Base-by-base conservation (phyloP, 2,797 vertebrate species). In the Eurystomus glaucurus region DNA sequence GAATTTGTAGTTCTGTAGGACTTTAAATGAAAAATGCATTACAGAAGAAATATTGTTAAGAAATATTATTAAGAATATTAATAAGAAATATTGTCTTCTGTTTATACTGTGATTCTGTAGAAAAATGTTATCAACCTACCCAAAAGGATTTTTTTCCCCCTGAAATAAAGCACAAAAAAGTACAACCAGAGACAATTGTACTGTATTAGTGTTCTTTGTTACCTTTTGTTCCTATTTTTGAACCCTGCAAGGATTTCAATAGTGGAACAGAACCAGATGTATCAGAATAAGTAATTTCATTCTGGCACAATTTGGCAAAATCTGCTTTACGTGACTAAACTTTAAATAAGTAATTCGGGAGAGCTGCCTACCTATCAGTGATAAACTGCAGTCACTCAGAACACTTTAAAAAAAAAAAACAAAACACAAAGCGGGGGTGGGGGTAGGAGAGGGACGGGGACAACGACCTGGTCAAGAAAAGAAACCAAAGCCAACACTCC, bases 241-340 rank as follows among this genome's bases (percentile, higher is more conserved):
- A 96, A 89, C 21, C 11, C 45, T 52, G 52, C 22, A 82, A 83
- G 58, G 92, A 92, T 70, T 84, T 79, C 80, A 89, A 41, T 31
- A 60, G 28, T 25, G 71, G 80, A 96, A 94, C 28, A 88, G 74
- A 82, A 89, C 31, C 62, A 96, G 66, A 95, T 94, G 69, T 55
- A 87, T 90, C 58, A 74, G 33, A 69, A 8, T 28, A 90, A 86
- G 60, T 57, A 1, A 2, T 50, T 83, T 82, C 33, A 43, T 82
- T 89, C 84, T 94, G 94, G 70, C 66, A 94, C 16, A 23, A 58
- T 90, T 41, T 70, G 51, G n/a, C 37, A 95, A 79, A 93, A 74
- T 71, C 58, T 74, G 65, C 69, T 84, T 88, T 88, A 85, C 25
- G 77, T 76, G 88, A 86, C 72, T 41, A 88, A 88, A 85, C 7